phyloP scores from a whole-genome alignment of 2,113 vertebrate genomes.

The Arizona elegans region DNA sequence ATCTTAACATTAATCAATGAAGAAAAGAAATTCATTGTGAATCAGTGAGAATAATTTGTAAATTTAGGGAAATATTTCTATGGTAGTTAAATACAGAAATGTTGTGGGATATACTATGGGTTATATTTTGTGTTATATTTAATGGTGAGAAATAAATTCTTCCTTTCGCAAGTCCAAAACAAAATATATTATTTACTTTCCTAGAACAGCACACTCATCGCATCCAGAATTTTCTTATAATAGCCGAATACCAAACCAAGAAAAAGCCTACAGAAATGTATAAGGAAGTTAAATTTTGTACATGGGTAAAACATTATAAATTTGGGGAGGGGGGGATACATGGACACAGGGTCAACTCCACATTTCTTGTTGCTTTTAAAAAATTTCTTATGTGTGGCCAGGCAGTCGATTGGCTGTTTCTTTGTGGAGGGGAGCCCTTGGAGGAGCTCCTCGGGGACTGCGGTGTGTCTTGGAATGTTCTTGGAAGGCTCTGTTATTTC shows the following conservation, averaged over 20 bases:
- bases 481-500: conserved; percentile 83
- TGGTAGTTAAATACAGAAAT: background rate
- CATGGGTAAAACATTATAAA: conserved; percentile 77
- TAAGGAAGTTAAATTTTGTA: conserved; percentile 74
- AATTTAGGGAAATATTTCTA: conserved; percentile 3
- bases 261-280: conserved; percentile 70
- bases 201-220: background rate
- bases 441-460: conserved; percentile 63
- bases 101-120: background rate
- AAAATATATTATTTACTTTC: background rate
- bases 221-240: background rate
- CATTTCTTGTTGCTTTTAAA: conserved; percentile 69
- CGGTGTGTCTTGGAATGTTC: conserved; percentile 88
- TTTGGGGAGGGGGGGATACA: conserved; percentile 68
- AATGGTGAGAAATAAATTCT: background rate
- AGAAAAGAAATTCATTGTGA: conserved; percentile 2
- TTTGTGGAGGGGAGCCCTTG: conserved; percentile 70
- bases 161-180: background rate
- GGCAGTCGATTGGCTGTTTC: conserved; percentile 64
- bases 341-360: conserved; percentile 69
- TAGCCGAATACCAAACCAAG: background rate
- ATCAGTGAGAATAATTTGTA: background rate
- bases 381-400: conserved; percentile 67
- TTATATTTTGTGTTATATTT: background rate
- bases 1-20: conserved; percentile 49